Conservation (phyloP, 2,113 vertebrate species). For the Corvus hawaiiensis region DNA sequence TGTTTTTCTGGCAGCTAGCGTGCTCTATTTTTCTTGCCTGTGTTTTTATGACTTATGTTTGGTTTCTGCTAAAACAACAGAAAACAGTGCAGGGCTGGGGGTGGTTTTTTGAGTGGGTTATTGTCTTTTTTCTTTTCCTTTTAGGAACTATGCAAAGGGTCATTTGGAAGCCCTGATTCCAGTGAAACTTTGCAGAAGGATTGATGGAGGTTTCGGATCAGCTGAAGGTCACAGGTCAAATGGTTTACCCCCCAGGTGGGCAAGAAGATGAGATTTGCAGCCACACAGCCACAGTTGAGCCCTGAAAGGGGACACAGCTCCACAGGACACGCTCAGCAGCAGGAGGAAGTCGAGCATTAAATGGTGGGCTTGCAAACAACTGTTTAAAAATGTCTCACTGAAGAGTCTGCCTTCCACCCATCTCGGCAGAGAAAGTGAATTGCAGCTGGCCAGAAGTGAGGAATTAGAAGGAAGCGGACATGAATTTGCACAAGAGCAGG, state of each 20-base stretch:
- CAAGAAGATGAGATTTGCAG: slow-evolving; percentile 56
- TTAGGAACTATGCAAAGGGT: slow-evolving; percentile 44
- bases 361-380: neutral
- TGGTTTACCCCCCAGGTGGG: slow-evolving; percentile 2
- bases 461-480: neutral
- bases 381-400: neutral
- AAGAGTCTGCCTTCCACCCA: neutral
- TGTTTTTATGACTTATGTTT: slow-evolving; percentile 62
- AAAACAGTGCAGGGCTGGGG: slow-evolving; percentile 29
- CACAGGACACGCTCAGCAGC: neutral
- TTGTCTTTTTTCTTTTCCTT: neutral
- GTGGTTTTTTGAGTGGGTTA: neutral
- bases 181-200: slow-evolving; percentile 35
- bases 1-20: slow-evolving; percentile 40
- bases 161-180: slow-evolving; percentile 26
- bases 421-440: neutral
- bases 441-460: neutral
- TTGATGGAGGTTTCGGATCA: slow-evolving; percentile 42
- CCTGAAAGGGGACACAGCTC: neutral
- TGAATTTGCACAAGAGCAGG: accelerated
- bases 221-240: slow-evolving; percentile 44
- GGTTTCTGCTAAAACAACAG: slow-evolving; percentile 65
- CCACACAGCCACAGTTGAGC: neutral
- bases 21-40: slow-evolving; percentile 56
- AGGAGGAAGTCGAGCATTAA: neutral